Base-by-base conservation (phyloP, 2,888 invertebrate genomes). In the Mongoloraphidia duomilia region DNA sequence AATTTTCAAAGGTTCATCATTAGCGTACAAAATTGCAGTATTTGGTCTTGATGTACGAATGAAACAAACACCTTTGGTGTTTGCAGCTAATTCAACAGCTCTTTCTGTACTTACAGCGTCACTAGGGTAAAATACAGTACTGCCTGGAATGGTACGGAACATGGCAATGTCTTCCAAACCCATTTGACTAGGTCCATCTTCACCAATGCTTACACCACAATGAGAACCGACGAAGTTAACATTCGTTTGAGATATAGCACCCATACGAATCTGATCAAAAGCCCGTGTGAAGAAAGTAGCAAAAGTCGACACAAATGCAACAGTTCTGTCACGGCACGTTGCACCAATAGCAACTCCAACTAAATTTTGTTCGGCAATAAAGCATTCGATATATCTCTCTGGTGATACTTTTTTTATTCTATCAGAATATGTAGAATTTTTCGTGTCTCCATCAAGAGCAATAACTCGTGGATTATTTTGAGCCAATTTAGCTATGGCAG, bases 121-220 rank as follows among this genome's bases (percentile, higher is more conserved):
- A 38, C 84, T 73, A 43, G 86, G 86, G 60, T 87, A 87, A 69
- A 86, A 86, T 8, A 87, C 73, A 2, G 82, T 83, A 54, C 79
- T 75, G 51, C 85, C 85, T 47, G 96, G 93, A 55, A 98, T 79
- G 5, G 88, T 69, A 40, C 97, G 79, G 81, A 99, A 98, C 76
- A 98, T 77, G 1, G 94, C 90, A 50, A 98, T 67, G 68, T 99
- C 98, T 71, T 98, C 98, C n/a, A 98, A 76, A 5, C 93, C 98
- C 98, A 99, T 98, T 73, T 99, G 98, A 49, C 92, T 92, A 13
- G 98, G 97, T 0, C 97, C 97, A 71, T 97, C 97, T 71, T 96
- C 96, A 35, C 96, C 98, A 70, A 98, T 99, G 61, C 93, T 93
- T 17, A 96, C 87, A 41, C 98, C 98, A 68, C 92, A 94, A 71